These are phyloP conservation scores for Cryptocephalus moraei DNA, from an alignment of 2,888 invertebrate genomes.

Conservation along the genomic window DNA sequence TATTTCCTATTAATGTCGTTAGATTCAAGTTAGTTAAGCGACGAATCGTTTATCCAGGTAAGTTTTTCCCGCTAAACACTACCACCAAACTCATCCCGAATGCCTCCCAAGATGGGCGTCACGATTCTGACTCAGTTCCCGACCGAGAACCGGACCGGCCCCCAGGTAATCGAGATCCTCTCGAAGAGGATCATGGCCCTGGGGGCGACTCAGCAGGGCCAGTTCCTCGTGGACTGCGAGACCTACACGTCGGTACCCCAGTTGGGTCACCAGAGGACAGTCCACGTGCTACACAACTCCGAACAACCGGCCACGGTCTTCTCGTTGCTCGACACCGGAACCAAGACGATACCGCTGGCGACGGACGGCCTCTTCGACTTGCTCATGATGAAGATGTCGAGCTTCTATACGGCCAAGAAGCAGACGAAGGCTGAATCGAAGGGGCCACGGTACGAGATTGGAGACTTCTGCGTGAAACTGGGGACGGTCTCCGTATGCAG, in stretches of 20 bases:
- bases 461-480: conserved; percentile 88
- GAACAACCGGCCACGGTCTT: conserved; percentile 93
- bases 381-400: conserved; percentile 79
- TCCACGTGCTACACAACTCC: conserved; percentile 91
- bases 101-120: conserved; percentile 45
- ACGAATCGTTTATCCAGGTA: too few relatives aligned
- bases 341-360: conserved; percentile 75
- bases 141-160: conserved; percentile 79
- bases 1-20: too few relatives aligned
- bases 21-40: too few relatives aligned
- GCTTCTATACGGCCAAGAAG: conserved; percentile 82
- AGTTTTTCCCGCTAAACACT: too few relatives aligned
- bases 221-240: conserved; percentile 91
- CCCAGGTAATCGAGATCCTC: conserved; percentile 77
- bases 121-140: conserved; percentile 77
- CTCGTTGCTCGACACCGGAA: conserved; percentile 79
- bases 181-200: conserved; percentile 76
- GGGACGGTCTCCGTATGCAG: conserved; percentile 89
- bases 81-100: too few relatives aligned
- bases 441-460: conserved; percentile 77
- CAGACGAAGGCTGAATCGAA: conserved; percentile 78
- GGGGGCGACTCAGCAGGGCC: conserved; percentile 80
- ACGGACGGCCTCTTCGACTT: conserved; percentile 87
- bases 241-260: conserved; percentile 75
- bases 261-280: conserved; percentile 67